Percentiles rank a stretch among this genome's conserved stretches.
phyloP scores from a whole-genome alignment of 2,888 invertebrate genomes.

The Thymelicus lineola region DNA sequence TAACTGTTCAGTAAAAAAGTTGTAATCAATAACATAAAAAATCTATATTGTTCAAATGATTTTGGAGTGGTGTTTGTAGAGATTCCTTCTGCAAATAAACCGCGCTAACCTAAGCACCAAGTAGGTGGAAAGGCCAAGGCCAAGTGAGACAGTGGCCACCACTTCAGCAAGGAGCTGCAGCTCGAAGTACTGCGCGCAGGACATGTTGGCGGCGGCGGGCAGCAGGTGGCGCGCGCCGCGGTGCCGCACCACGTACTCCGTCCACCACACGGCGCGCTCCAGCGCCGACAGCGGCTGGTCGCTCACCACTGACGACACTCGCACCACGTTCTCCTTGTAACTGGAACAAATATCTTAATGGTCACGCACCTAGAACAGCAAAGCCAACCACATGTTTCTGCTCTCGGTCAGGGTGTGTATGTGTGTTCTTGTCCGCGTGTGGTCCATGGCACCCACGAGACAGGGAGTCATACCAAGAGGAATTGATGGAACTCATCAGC shows the following conservation, averaged over 20 bases:
- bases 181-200: conserved; percentile 42
- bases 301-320: not conserved
- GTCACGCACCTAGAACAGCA: too few species aligned
- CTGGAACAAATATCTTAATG: not conserved
- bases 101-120: not conserved
- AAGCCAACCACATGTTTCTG: too few species aligned
- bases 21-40: not conserved
- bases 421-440: too few species aligned
- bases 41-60: not conserved
- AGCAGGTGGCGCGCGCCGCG: conserved; percentile 44
- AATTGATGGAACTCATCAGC: not conserved
- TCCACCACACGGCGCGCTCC: conserved; percentile 49
- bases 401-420: too few species aligned
- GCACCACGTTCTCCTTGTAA: conserved; percentile 13
- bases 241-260: conserved; percentile 45
- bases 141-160: not conserved
- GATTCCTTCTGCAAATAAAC: not conserved
- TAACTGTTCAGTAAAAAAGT: too few species aligned
- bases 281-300: conserved; percentile 44
- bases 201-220: conserved; percentile 40
- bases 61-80: not conserved
- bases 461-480: not conserved
- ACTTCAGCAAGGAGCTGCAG: conserved; percentile 29
- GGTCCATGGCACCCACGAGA: too few species aligned
- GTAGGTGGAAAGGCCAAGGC: not conserved